Evolutionary conservation across 1,140 invertebrate species (phyloP), one percentile per base, ranked within the genome.

Genomic region (Camponotus pennsylvanicus): DNA sequence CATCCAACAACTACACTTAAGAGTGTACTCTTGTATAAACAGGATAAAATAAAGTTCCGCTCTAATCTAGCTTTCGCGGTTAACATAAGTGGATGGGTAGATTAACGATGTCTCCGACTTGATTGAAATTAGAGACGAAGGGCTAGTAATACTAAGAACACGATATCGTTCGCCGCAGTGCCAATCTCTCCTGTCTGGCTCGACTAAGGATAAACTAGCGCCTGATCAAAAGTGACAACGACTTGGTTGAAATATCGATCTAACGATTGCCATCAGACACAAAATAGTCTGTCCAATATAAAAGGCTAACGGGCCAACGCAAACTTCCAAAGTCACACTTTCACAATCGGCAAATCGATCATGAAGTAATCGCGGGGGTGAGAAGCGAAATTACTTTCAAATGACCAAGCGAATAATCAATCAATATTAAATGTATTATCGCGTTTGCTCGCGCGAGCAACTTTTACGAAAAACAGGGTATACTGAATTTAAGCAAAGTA

Each of bases 41-140:
- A 21, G 21, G 66, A 73, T 45, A 37, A 83, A 73, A 83, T 73
- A 63, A 61, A 83, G 40, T 61, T 75, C 4, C 55, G 69, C 40
- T 83, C 18, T 57, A 40, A 83, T 83, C 57, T 55, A 45, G 69
- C 55, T 52, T 18, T 27, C 40, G 55, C 42, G 79, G 79, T 75
- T 83, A 37, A 27, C 52, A 40, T 73, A 82, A 82, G 79, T 82
- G 55, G 79, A 75, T 59, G 79, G 69, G 32, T 75, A 42, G 55
- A 83, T 83, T 83, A 83, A 83, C 69, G 55, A 7, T 57, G 79
- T 83, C 69, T 55, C 79, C 32, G 55, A 61, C 79, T 83, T 83
- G 79, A 83, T 73, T 73, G 79, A 83, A 83, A 83, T 83, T 83
- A 83, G 67, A 83, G 79, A 83, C 40, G 69, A 73, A 83, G 79